Conservation (phyloP, 2,888 invertebrate genomes). For the Chirona hameri region DNA sequence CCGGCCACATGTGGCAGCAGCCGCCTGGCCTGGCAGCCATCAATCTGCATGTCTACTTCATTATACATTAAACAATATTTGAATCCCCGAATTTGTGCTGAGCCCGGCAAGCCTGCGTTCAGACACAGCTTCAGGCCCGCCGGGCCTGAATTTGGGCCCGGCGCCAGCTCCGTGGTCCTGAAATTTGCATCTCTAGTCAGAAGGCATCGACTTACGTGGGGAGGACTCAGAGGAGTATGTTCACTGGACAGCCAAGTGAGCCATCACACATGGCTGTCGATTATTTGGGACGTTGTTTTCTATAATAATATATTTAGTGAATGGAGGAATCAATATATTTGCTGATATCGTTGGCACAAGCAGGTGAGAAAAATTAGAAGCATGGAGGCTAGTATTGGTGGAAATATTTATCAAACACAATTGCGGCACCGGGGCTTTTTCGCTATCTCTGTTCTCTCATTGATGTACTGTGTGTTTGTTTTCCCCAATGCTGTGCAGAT, state of each 20-base stretch:
- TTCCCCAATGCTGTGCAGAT: neutral
- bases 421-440: neutral
- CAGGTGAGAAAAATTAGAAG: neutral
- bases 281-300: neutral
- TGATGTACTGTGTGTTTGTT: neutral
- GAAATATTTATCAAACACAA: neutral
- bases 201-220: neutral
- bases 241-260: neutral
- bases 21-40: too few species aligned
- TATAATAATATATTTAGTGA: neutral
- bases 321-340: neutral
- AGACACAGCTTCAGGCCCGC: too few species aligned
- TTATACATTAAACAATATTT: too few species aligned
- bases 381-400: neutral
- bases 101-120: too few species aligned
- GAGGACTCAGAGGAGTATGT: neutral
- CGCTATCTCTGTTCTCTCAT: neutral
- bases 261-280: neutral
- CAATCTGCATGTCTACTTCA: too few species aligned
- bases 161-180: too few species aligned
- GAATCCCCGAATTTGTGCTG: too few species aligned
- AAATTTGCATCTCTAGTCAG: too few species aligned
- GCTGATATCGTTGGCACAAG: neutral
- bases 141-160: too few species aligned
- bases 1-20: too few species aligned